Evolutionary conservation across 2,888 invertebrate genomes (phyloP).

Genomic region (Diploptera punctata): DNA sequence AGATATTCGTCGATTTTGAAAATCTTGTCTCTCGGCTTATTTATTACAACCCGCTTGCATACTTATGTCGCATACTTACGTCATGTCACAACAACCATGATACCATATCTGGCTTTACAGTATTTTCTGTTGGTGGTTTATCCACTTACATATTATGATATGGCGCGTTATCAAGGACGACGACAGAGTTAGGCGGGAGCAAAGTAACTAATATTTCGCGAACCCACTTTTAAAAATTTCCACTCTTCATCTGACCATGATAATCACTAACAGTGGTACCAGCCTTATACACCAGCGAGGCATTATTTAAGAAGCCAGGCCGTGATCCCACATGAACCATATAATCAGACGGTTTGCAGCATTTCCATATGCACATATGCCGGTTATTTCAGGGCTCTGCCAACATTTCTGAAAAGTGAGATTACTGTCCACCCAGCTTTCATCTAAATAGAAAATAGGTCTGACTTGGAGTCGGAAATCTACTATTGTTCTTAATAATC

Average conservation of each 20-base stretch:
- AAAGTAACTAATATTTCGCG: not conserved
- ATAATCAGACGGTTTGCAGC: not conserved
- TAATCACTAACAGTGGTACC: not conserved
- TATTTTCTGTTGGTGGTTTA: not conserved
- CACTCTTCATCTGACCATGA: not conserved
- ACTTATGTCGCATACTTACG: not conserved
- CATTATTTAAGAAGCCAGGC: no score
- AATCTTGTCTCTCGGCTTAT: not conserved
- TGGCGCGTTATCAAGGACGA: not conserved
- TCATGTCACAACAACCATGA: not conserved
- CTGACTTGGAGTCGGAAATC: not conserved
- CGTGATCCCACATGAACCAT: not conserved
- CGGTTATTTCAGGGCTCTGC: not conserved
- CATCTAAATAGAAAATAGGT: not conserved
- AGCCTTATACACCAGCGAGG: no score
- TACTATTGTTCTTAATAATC: no score
- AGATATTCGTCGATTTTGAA: not conserved
- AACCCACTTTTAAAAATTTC: not conserved
- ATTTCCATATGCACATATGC: not conserved
- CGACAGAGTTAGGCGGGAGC: not conserved
- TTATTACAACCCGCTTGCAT: not conserved
- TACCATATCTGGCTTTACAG: not conserved
- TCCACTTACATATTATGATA: not conserved
- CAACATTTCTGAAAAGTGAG: slow-evolving; percentile 4
- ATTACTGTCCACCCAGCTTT: slow-evolving; percentile 1